Evolutionary conservation across 2,113 vertebrate species (phyloP).

Genomic region (Coryphaenoides rupestris): DNA sequence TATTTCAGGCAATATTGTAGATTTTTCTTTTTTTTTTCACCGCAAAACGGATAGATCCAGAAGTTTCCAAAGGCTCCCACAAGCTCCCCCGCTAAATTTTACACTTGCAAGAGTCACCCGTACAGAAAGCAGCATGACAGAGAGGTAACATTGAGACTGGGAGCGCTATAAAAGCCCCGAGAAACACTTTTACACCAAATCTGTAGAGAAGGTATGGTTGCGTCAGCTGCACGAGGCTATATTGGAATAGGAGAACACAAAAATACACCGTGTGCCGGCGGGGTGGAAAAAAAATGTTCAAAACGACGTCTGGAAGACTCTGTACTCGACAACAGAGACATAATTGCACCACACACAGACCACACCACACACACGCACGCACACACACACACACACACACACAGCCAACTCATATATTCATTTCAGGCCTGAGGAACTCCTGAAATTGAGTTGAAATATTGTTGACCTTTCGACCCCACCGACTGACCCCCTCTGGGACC

Average conservation of each 20-base stretch:
- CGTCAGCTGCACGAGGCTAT: conserved; percentile 29
- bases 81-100: not conserved
- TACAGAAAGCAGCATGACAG: conserved; percentile 44
- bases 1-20: not conserved
- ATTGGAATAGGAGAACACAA: conserved; percentile 20
- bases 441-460: too few relatives aligned
- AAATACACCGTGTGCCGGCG: not conserved
- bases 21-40: not conserved
- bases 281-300: not conserved
- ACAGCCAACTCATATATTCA: not conserved
- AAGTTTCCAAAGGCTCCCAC: not conserved
- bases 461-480: too few relatives aligned
- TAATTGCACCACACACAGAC: not conserved
- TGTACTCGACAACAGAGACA: conserved; percentile 10
- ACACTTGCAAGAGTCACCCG: conserved; percentile 23
- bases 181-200: conserved; percentile 37
- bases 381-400: not conserved
- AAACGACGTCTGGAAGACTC: conserved; percentile 3
- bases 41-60: not conserved
- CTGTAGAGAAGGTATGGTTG: conserved; percentile 34
- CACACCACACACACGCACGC: too few relatives aligned
- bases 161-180: conserved; percentile 39
- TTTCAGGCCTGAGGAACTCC: too few relatives aligned
- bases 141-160: conserved; percentile 28
- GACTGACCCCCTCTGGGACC: too few relatives aligned